Percentiles rank a stretch among this genome's conserved stretches.
Conservation (phyloP, 2,113 vertebrate species). For the Lophius piscatorius region DNA sequence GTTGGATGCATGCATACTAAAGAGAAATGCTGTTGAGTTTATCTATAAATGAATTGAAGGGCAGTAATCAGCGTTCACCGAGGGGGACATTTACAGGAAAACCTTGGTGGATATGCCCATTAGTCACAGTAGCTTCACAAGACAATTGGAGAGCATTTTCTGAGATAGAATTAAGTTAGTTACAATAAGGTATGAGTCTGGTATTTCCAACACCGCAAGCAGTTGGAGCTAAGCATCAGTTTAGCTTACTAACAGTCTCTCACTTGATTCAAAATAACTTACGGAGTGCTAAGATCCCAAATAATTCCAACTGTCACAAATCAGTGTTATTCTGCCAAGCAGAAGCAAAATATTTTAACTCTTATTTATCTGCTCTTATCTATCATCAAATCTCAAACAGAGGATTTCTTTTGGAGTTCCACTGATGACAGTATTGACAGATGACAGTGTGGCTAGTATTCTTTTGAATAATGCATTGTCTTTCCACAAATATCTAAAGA, state of each 20-base stretch:
- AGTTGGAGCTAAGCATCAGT: background rate
- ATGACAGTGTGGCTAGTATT: too few species aligned
- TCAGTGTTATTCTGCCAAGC: too few species aligned
- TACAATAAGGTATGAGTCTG: constrained; percentile 11
- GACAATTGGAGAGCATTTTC: constrained; percentile 11
- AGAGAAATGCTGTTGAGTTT: constrained; percentile 53
- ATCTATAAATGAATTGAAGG: constrained; percentile 69
- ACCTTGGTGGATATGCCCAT: constrained; percentile 2
- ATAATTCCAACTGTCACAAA: background rate
- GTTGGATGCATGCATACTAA: constrained; percentile 43
- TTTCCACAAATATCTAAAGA: too few species aligned
- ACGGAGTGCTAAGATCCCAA: constrained; percentile 1
- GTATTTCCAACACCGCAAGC: constrained; percentile 2
- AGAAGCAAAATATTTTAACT: constrained; percentile 13
- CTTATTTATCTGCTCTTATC: too few species aligned
- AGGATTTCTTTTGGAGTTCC: too few species aligned
- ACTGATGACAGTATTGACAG: too few species aligned
- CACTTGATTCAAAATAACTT: constrained; percentile 1
- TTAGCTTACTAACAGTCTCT: background rate
- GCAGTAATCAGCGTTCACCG: constrained; percentile 54
- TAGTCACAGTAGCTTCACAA: constrained; percentile 19
- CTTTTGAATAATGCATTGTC: too few species aligned
- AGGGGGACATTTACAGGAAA: constrained; percentile 52
- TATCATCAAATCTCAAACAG: constrained; percentile 15
- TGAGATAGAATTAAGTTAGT: constrained; percentile 7